phyloP scores from a whole-genome alignment of 1,140 invertebrate genomes.

The Hylaeus volcanicus region DNA sequence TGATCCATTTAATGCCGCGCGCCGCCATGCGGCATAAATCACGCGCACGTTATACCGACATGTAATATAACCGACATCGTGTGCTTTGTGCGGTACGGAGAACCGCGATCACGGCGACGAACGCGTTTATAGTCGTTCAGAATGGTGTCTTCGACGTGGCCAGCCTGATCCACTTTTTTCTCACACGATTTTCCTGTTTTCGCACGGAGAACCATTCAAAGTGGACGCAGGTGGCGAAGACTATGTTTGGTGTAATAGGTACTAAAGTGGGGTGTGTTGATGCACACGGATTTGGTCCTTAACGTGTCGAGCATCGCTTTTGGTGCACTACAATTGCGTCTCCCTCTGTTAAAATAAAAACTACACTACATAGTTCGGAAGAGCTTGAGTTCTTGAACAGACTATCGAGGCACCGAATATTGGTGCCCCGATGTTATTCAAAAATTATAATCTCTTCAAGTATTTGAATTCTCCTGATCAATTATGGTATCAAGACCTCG shows the following conservation, averaged over 20 bases:
- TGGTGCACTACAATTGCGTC: too few relatives aligned
- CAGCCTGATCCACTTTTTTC: neutral
- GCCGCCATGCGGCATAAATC: constrained; percentile 67
- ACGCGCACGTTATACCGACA: constrained; percentile 66
- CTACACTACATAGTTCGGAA: too few relatives aligned
- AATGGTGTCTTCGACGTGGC: neutral
- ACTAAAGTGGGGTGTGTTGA: too few relatives aligned
- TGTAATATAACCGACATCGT: constrained; percentile 68
- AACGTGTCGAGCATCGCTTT: too few relatives aligned
- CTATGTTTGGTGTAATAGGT: too few relatives aligned
- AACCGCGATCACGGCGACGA: constrained; percentile 28
- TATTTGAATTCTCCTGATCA: constrained; percentile 9
- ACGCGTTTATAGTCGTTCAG: constrained; percentile 19
- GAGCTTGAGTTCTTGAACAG: too few relatives aligned
- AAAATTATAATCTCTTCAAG: too few relatives aligned
- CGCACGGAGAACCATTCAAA: neutral
- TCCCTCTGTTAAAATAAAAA: too few relatives aligned
- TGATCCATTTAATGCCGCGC: constrained; percentile 69
- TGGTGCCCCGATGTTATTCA: too few relatives aligned
- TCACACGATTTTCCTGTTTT: neutral
- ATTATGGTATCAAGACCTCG: constrained; percentile 9
- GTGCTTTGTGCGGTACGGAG: constrained; percentile 45
- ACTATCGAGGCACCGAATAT: too few relatives aligned
- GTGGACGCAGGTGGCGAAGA: too few relatives aligned
- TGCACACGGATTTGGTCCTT: too few relatives aligned